phyloP scores from a whole-genome alignment of 2,888 invertebrate genomes.

The Drosophila silvestris region DNA sequence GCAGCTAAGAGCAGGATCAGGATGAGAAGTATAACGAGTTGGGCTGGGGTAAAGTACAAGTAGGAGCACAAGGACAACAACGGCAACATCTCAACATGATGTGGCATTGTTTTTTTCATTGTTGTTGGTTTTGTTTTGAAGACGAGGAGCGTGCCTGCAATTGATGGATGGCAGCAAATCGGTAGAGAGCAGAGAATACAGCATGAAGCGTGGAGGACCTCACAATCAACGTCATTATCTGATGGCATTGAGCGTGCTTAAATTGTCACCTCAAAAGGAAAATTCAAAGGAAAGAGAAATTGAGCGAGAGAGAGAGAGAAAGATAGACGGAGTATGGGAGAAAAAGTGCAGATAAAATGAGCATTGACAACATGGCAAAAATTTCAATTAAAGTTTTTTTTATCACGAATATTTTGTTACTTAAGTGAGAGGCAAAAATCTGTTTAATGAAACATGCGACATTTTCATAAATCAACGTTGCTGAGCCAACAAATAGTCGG shows the following conservation, averaged over 20 bases:
- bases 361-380: conserved; percentile 27
- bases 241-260: conserved; percentile 66
- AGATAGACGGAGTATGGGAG: not conserved
- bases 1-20: not conserved
- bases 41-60: not conserved
- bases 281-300: not conserved
- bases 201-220: conserved; percentile 24
- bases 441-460: conserved; percentile 56
- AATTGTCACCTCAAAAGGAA: conserved; percentile 65
- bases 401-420: conserved; percentile 25
- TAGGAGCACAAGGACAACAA: conserved; percentile 24
- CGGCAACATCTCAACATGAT: conserved; percentile 67
- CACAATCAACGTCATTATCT: conserved; percentile 72
- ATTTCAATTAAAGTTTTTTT: conserved; percentile 57
- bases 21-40: conserved; percentile 2
- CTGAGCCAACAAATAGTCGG: conserved; percentile 19
- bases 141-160: conserved; percentile 56
- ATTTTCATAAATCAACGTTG: conserved; percentile 51
- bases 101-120: conserved; percentile 52
- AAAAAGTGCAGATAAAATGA: conserved; percentile 9
- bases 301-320: not conserved
- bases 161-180: conserved; percentile 65
- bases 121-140: conserved; percentile 15
- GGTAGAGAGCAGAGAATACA: conserved; percentile 9
- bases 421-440: conserved; percentile 38